Evolutionary conservation across 2,888 invertebrate species (phyloP).

Genomic region (Orthonevra nobilis): DNA sequence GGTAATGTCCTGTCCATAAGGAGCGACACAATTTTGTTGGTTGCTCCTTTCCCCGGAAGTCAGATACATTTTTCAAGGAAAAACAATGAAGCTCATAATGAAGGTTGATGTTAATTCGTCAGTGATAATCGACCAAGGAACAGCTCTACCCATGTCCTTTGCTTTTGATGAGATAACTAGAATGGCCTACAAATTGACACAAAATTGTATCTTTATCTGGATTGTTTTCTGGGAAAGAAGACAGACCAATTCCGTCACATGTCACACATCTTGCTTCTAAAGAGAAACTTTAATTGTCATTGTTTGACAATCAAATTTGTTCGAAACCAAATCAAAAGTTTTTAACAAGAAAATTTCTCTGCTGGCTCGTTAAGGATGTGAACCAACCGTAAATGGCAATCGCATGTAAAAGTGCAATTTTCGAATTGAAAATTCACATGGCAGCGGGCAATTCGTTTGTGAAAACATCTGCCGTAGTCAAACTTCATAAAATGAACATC

Average conservation of each 20-base stretch:
- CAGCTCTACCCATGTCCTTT: conserved; percentile 34
- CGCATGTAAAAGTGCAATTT: conserved; percentile 64
- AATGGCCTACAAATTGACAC: neutral
- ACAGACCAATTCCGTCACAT: conserved; percentile 27
- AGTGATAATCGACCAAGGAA: conserved; percentile 45
- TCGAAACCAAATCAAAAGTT: conserved; percentile 27
- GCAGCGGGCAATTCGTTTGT: conserved; percentile 35
- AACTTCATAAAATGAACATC: conserved; percentile 43
- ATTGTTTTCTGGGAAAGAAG: conserved; percentile 43
- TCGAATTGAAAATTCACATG: conserved; percentile 30
- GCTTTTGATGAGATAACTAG: conserved; percentile 44
- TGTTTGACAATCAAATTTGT: neutral
- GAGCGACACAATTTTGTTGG: neutral
- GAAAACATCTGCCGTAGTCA: conserved; percentile 43
- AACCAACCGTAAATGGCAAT: conserved; percentile 20
- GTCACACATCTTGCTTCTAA: conserved; percentile 30
- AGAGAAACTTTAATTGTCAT: conserved; percentile 1
- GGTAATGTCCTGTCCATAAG: conserved; percentile 19
- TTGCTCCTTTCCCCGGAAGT: conserved; percentile 60
- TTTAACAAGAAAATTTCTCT: conserved; percentile 38
- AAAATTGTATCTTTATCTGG: neutral
- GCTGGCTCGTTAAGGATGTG: neutral
- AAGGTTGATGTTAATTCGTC: conserved; percentile 35
- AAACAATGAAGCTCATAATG: conserved; percentile 61
- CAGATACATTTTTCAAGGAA: conserved; percentile 25